Percentiles rank a stretch among this genome's conserved stretches.
Evolutionary conservation across 1,140 invertebrate species (phyloP).

Genomic region (Zaprionus taronus): DNA sequence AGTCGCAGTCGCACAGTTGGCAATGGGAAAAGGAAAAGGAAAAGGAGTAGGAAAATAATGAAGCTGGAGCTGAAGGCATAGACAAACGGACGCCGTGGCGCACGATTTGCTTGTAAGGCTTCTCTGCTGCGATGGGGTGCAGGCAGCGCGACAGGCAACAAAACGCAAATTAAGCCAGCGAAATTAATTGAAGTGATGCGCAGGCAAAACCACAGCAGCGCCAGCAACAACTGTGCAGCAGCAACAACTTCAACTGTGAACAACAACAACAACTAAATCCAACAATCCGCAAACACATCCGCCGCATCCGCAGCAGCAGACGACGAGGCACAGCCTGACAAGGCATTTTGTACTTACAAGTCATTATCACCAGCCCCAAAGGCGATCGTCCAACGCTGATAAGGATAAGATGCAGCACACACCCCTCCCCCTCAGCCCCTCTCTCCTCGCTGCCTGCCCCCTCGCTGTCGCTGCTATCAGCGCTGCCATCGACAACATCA

Average conservation of each 20-base stretch:
- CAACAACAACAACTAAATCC: constrained; percentile 40
- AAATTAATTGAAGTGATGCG: constrained; percentile 84
- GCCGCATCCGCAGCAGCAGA: constrained; percentile 6
- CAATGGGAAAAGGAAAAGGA: constrained; percentile 21
- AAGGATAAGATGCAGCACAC: constrained; percentile 52
- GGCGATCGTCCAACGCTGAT: constrained; percentile 64
- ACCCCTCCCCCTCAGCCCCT: constrained; percentile 5
- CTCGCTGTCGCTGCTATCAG: constrained; percentile 39
- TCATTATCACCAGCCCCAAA: constrained; percentile 76
- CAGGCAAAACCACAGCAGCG: constrained; percentile 57
- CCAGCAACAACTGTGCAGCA: constrained; percentile 25
- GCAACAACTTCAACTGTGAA: constrained; percentile 8
- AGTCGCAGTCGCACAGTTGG: constrained; percentile 36
- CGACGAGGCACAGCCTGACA: constrained; percentile 57
- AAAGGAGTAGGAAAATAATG: constrained; percentile 73
- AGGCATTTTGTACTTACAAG: constrained; percentile 83
- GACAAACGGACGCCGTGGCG: constrained; percentile 82
- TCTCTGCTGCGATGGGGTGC: neutral
- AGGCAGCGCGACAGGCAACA: constrained; percentile 39
- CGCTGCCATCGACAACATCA: constrained; percentile 77
- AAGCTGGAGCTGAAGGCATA: constrained; percentile 60
- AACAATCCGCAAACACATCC: constrained; percentile 32
- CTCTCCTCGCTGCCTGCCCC: neutral
- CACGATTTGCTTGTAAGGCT: constrained; percentile 83
- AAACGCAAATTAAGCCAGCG: constrained; percentile 78